A percentile compares a stretch with the other conserved stretches of the same genome.
Evolutionary conservation across 2,113 vertebrate species (phyloP).

Genomic region (Sinocyclocheilus maitianheensis): DNA sequence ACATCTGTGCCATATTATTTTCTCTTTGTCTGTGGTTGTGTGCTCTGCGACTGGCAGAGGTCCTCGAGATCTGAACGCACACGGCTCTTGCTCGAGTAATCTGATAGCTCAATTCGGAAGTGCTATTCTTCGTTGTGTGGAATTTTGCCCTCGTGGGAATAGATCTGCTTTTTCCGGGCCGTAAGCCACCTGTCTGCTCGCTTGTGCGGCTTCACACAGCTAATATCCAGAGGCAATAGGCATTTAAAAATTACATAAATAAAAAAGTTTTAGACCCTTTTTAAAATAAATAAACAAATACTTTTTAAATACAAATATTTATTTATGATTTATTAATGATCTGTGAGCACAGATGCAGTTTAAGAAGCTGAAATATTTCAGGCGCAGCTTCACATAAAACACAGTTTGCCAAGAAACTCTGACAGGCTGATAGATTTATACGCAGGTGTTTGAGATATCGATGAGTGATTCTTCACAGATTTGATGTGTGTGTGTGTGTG

Average conservation of each 20-base stretch:
- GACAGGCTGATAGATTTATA: constrained; percentile 16
- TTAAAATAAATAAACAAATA: too few relatives aligned
- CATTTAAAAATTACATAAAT: background rate
- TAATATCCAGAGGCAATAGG: background rate
- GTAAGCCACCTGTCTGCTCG: constrained; percentile 36
- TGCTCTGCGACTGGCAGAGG: constrained; percentile 4
- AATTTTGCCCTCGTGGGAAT: constrained; percentile 41
- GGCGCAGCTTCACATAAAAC: background rate
- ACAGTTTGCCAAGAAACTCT: background rate
- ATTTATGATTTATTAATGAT: background rate
- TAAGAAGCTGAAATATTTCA: background rate
- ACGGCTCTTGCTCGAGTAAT: background rate
- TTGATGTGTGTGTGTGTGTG: constrained; percentile 14
- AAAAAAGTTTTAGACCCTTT: too few relatives aligned
- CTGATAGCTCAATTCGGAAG: constrained; percentile 42
- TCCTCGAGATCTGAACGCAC: background rate
- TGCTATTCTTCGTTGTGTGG: constrained; percentile 16
- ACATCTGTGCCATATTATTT: constrained; percentile 10
- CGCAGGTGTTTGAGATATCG: constrained; percentile 46
- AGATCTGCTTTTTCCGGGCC: constrained; percentile 18
- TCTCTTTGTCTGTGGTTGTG: constrained; percentile 1
- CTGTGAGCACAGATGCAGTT: background rate
- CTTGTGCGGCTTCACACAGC: constrained; percentile 3
- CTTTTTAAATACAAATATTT: too few relatives aligned
- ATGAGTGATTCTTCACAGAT: constrained; percentile 46